A percentile compares a stretch with the other conserved stretches of the same genome.
These are phyloP conservation scores for Formicarius rufipectus DNA, from an alignment of 2,113 vertebrate species.

Conservation along the genomic window DNA sequence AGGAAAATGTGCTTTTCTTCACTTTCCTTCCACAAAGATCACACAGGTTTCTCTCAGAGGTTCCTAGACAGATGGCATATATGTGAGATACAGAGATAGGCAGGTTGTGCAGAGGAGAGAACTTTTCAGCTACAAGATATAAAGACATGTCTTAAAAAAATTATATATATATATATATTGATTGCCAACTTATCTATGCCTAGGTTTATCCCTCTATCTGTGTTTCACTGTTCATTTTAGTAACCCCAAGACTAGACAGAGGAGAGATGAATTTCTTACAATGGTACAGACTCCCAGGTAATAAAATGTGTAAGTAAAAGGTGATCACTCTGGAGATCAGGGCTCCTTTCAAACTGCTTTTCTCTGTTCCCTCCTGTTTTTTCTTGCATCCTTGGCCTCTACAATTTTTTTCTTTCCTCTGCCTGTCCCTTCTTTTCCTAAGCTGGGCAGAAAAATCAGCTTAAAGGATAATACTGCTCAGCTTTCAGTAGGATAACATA, in stretches of 20 bases:
- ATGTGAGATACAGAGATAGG: background rate
- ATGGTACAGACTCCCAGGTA: background rate
- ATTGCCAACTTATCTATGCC: background rate
- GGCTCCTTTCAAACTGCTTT: background rate
- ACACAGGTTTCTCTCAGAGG: background rate
- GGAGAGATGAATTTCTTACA: background rate
- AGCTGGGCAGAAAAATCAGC: conserved; percentile 60
- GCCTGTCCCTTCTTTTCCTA: conserved; percentile 11
- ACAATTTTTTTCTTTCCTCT: background rate
- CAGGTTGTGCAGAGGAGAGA: background rate
- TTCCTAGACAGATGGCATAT: background rate
- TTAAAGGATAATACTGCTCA: conserved; percentile 65
- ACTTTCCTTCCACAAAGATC: background rate
- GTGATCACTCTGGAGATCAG: conserved; percentile 19
- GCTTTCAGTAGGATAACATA: conserved; percentile 64
- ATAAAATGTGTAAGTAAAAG: background rate
- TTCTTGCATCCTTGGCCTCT: background rate
- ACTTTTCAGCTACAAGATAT: background rate
- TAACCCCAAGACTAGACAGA: background rate
- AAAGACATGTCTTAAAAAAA: background rate
- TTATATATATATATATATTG: background rate
- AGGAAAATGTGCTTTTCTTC: background rate
- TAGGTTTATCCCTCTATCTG: background rate
- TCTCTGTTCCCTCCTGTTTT: background rate
- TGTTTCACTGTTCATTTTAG: background rate